A percentile compares a stretch with the other conserved stretches of the same genome.
Evolutionary conservation across 2,888 invertebrate species (phyloP).

Genomic region (Anthrax anthrax): DNA sequence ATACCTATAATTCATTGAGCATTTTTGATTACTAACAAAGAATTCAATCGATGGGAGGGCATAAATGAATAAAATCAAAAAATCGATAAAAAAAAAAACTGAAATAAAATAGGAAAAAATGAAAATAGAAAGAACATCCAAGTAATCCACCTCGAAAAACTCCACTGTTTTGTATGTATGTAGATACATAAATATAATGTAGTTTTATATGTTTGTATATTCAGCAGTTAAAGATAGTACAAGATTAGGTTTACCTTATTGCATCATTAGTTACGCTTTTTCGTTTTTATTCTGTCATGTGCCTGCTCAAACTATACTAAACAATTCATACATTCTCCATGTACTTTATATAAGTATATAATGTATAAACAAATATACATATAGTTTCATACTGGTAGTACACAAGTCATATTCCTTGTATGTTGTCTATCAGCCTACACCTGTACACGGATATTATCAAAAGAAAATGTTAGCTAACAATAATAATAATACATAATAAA

Average conservation of each 20-base stretch:
- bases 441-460: background rate
- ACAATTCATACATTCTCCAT: too few species aligned
- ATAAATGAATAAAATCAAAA: background rate
- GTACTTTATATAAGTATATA: too few species aligned
- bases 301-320: background rate
- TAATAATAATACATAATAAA: too few species aligned
- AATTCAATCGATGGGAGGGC: background rate
- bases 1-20: background rate
- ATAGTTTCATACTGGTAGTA: too few species aligned
- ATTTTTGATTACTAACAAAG: background rate
- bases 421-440: background rate
- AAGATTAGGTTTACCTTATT: background rate
- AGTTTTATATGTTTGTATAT: too few species aligned
- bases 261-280: background rate
- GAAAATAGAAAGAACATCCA: background rate
- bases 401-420: background rate
- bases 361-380: too few species aligned
- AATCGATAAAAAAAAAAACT: background rate
- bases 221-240: too few species aligned
- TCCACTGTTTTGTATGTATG: too few species aligned
- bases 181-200: too few species aligned
- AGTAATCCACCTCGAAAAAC: background rate
- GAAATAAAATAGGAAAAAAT: too few species aligned
- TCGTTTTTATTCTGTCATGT: background rate
- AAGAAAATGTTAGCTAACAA: background rate